phyloP scores from a whole-genome alignment of 2,888 invertebrate genomes.

The Pachymerium ferrugineum region DNA sequence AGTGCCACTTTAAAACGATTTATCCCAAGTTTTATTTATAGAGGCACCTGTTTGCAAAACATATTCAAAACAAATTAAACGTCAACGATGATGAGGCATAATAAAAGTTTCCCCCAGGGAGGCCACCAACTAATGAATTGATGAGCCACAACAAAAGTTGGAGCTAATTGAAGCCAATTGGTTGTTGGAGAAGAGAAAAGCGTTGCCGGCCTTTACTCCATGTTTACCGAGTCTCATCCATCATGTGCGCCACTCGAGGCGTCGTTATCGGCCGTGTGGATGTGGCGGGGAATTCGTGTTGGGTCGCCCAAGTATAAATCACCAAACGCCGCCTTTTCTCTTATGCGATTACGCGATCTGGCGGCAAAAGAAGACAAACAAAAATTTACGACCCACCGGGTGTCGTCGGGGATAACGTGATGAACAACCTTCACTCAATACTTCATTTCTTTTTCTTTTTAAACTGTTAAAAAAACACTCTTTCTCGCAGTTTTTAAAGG shows the following conservation, averaged over 20 bases:
- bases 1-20: no score
- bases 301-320: slow-evolving; percentile 14
- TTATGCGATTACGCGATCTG: slow-evolving; percentile 14
- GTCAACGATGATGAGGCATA: neutral
- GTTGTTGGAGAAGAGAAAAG: neutral
- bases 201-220: neutral
- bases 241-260: slow-evolving; percentile 15
- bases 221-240: neutral
- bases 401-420: slow-evolving; percentile 5
- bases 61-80: slow-evolving; percentile 16
- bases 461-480: no score
- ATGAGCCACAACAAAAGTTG: slow-evolving; percentile 10
- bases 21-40: neutral
- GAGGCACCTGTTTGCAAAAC: neutral
- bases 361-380: neutral
- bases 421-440: no score
- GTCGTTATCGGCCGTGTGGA: slow-evolving; percentile 22
- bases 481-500: no score
- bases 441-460: no score
- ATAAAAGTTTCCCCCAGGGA: neutral
- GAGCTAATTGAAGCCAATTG: slow-evolving; percentile 27
- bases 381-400: neutral
- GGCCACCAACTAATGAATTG: neutral
- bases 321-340: neutral
- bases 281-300: slow-evolving; percentile 24